A percentile compares a stretch with the other conserved stretches of the same genome.
Conservation (phyloP, 2,888 invertebrate species). For the Nasonovia ribisnigri region DNA sequence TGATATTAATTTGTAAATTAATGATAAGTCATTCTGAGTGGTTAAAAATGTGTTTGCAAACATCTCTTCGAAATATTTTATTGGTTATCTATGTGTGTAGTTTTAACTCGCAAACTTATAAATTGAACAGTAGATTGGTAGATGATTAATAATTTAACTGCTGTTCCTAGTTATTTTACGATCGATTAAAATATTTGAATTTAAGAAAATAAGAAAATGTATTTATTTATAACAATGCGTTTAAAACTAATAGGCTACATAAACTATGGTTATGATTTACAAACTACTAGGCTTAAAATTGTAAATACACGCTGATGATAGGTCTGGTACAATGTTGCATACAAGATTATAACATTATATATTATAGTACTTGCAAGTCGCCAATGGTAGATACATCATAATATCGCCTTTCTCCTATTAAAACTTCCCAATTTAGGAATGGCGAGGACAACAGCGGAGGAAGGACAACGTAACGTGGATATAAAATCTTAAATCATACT, state of each 20-base stretch:
- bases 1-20: too few relatives aligned
- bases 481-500: not conserved
- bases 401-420: conserved; percentile 11
- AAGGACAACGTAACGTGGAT: not conserved
- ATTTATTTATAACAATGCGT: not conserved
- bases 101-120: not conserved
- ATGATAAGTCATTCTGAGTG: too few relatives aligned
- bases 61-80: too few relatives aligned
- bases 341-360: not conserved
- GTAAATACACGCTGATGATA: not conserved
- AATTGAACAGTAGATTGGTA: not conserved
- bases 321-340: not conserved
- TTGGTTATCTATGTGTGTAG: too few relatives aligned
- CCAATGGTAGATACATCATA: not conserved
- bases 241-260: not conserved
- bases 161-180: not conserved
- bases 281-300: not conserved
- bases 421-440: conserved; percentile 25
- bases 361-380: not conserved
- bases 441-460: not conserved
- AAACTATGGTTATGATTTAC: not conserved
- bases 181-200: not conserved
- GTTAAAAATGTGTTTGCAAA: too few relatives aligned
- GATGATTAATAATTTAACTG: not conserved
- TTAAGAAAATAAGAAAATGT: not conserved